Conservation (phyloP, 2,888 invertebrate genomes). For the Drosophila multiciliata region DNA sequence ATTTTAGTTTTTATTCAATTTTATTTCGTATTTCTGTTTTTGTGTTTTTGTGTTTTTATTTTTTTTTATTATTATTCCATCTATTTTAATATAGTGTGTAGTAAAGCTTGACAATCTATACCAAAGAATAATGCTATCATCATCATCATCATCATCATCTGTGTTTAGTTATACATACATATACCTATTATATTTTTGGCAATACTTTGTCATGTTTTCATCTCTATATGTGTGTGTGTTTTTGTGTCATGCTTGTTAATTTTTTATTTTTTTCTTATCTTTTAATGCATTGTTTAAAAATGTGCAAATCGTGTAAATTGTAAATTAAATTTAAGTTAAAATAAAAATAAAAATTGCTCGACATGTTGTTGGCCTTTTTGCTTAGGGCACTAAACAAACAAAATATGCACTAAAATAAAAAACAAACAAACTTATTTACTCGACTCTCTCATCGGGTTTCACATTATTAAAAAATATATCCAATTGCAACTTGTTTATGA, state of each 20-base stretch:
- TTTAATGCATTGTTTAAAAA: conserved; percentile 3
- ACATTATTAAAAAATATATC: neutral
- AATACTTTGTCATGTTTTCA: conserved; percentile 35
- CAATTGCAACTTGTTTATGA: conserved; percentile 2
- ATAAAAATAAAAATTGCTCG: conserved; percentile 42
- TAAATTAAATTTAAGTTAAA: conserved; percentile 43
- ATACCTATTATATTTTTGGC: conserved; percentile 34
- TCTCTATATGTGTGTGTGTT: conserved; percentile 44
- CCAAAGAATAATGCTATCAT: conserved; percentile 71
- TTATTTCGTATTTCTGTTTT: conserved; percentile 68
- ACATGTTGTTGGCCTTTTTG: conserved; percentile 6
- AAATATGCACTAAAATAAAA: neutral
- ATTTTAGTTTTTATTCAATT: conserved; percentile 71
- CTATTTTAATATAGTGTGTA: conserved; percentile 74
- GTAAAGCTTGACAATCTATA: conserved; percentile 80
- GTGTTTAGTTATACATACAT: conserved; percentile 40
- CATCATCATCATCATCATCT: conserved; percentile 57
- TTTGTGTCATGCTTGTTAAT: conserved; percentile 19
- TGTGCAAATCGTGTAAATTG: conserved; percentile 26
- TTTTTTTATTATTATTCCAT: conserved; percentile 60
- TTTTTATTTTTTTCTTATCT: conserved; percentile 5
- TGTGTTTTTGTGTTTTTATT: conserved; percentile 59
- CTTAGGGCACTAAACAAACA: neutral
- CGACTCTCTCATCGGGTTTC: neutral
- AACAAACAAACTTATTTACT: neutral